Conservation (phyloP, 1,140 invertebrate genomes). For the Agraylea sexmaculata region DNA sequence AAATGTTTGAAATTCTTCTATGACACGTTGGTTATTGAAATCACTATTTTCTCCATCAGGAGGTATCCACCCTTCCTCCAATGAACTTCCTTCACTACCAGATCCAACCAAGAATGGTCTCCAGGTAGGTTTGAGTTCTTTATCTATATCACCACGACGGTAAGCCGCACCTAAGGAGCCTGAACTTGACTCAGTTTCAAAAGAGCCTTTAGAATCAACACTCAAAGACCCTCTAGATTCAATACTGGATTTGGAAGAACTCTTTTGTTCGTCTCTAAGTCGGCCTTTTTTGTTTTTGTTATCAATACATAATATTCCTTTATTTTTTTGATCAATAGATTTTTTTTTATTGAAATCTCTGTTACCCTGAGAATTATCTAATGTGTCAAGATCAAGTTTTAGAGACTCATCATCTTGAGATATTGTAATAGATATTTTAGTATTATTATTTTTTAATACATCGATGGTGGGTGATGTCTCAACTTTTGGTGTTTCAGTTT, state of each 20-base stretch:
- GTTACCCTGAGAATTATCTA: no score
- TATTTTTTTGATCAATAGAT: conserved; percentile 37
- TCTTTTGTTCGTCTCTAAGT: conserved; percentile 37
- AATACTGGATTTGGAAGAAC: conserved; percentile 47
- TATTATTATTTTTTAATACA: conserved; percentile 33
- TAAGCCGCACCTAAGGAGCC: conserved; percentile 55
- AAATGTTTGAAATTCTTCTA: conserved; percentile 40
- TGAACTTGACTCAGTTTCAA: conserved; percentile 63
- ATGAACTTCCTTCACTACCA: conserved; percentile 54
- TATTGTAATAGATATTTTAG: conserved; percentile 40
- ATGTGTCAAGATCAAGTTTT: conserved; percentile 38
- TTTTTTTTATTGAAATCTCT: no score
- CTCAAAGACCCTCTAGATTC: conserved; percentile 47
- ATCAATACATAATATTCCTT: conserved; percentile 37
- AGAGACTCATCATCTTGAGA: conserved; percentile 41
- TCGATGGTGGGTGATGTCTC: no score
- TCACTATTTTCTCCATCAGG: conserved; percentile 54
- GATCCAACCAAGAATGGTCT: conserved; percentile 69
- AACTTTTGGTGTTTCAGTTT: conserved; percentile 16
- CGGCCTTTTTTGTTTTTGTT: conserved; percentile 31
- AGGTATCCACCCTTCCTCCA: conserved; percentile 68
- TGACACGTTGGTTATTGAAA: conserved; percentile 33
- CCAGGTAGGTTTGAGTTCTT: conserved; percentile 65
- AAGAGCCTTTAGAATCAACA: conserved; percentile 52
- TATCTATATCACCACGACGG: conserved; percentile 43